These are phyloP conservation scores for Acanthisitta chloris DNA, from an alignment of 2,113 vertebrate genomes.

Conservation along the genomic window DNA sequence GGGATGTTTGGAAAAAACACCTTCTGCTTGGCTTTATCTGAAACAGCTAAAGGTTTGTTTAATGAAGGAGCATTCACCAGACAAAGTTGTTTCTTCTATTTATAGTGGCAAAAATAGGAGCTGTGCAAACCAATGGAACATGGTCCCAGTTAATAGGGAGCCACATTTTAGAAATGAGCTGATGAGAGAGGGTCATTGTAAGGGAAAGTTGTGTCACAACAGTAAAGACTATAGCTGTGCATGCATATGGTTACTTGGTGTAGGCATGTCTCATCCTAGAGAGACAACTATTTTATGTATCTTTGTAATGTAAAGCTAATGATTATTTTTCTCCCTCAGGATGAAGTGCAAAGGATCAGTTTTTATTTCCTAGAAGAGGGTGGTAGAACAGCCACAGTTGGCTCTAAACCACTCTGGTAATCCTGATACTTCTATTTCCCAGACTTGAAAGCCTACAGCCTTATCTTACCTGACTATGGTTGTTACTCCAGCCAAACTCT, in stretches of 20 bases:
- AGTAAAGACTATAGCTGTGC: background rate
- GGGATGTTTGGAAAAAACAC: conserved; percentile 56
- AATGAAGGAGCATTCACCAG: background rate
- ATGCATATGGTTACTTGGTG: background rate
- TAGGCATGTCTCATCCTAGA: background rate
- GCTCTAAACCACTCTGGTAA: background rate
- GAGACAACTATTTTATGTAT: background rate
- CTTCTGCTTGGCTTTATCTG: conserved; percentile 53
- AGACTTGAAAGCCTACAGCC: background rate
- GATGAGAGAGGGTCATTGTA: background rate
- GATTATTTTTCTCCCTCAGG: background rate
- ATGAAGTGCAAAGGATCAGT: background rate
- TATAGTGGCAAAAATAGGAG: background rate
- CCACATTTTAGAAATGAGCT: background rate
- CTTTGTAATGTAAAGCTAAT: background rate
- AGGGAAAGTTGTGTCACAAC: background rate
- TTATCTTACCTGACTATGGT: conserved; percentile 29
- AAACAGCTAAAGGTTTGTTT: conserved; percentile 53
- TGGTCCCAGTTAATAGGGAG: background rate
- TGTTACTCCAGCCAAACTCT: background rate
- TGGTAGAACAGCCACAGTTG: background rate
- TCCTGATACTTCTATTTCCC: conserved; percentile 7
- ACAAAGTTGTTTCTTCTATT: background rate
- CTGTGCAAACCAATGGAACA: background rate
- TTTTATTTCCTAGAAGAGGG: background rate